These are phyloP conservation scores for Metellina segmentata DNA, from an alignment of 2,888 invertebrate species.

Conservation along the genomic window DNA sequence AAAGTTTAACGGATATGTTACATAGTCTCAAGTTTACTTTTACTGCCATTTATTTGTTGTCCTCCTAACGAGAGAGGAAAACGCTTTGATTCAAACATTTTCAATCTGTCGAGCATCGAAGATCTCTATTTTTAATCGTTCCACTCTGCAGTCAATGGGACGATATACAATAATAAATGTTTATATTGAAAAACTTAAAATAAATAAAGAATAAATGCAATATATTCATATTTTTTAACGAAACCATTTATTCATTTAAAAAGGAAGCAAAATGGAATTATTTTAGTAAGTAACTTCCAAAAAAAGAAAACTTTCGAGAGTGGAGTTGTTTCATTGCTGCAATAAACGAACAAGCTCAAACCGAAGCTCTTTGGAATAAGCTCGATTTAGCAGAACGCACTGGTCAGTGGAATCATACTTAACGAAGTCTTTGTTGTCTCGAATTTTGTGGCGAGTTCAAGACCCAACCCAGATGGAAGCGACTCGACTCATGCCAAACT, in stretches of 20 bases:
- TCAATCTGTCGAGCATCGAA: slow-evolving; percentile 10
- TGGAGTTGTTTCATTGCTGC: slow-evolving; percentile 41
- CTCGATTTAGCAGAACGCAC: background rate
- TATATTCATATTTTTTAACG: slow-evolving; percentile 29
- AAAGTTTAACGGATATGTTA: slow-evolving; percentile 67
- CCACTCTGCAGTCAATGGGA: slow-evolving; percentile 1
- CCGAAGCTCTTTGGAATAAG: background rate
- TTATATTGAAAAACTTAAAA: slow-evolving; percentile 36
- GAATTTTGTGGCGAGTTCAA: background rate
- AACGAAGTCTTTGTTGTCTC: slow-evolving; percentile 9
- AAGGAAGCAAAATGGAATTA: background rate
- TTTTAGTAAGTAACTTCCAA: background rate
- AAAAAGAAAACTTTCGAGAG: background rate
- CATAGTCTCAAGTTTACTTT: slow-evolving; percentile 52
- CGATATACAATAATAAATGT: slow-evolving; percentile 8
- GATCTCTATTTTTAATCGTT: slow-evolving; percentile 51
- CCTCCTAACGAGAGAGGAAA: slow-evolving; percentile 18
- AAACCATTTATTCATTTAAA: background rate
- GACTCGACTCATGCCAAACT: background rate
- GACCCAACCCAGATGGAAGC: background rate
- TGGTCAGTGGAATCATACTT: slow-evolving; percentile 47
- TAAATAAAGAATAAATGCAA: background rate
- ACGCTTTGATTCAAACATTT: slow-evolving; percentile 7
- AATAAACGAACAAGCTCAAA: slow-evolving; percentile 47
- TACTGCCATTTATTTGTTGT: slow-evolving; percentile 73